Base-by-base conservation (phyloP, 2,888 invertebrate genomes). In the Polylopha cassiicola region DNA sequence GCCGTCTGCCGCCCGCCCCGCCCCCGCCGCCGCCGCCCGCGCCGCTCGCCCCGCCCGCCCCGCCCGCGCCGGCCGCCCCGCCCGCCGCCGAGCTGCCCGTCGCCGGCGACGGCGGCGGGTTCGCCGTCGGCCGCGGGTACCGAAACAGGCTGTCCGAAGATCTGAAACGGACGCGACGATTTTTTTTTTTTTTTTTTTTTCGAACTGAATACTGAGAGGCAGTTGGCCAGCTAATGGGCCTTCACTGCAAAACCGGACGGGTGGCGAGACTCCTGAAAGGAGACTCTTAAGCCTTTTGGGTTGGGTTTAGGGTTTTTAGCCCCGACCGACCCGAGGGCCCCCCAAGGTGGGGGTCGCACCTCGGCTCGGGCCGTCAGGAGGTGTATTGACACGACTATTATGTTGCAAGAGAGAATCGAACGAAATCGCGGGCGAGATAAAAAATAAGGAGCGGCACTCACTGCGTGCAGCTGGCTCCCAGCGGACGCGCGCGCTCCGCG, bases 11-110 rank as follows among this genome's bases (percentile, higher is more conserved):
- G 14, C 7, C 23, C 84, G 81, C 15, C 77, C 87, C 51, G 88
- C 87, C 87, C 3, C 91, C 7, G 93, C 92, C 4, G 93, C 94
- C 70, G 92, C 92, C 3, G 93, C 95, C 7, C 93, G 55, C 49
- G 34, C 42, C 20, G 14, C 43, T 38, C 39, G 55, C 65, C 80
- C 87, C 53, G 86, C 89, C 61, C 88, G 89, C 90, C 0, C 94
- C 92, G 7, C 95, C 95, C 1, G 97, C 97, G 68, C 92, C 93
- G 2, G 96, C 96, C 8, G 97, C 97, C 20, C n/a, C n/a, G n/a
- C n/a, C n/a, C n/a, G n/a, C n/a, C n/a, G n/a, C n/a, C n/a, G n/a
- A n/a, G 86, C 86, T 41, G 89, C 87, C 88, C 0, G 91, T 90
- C 1, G 94, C 93, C 1, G 95, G 95, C 69, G 92, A 92, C 2